These are phyloP conservation scores for Dasysyrphus tricinctus DNA, from an alignment of 2,888 invertebrate species.

Conservation along the genomic window DNA sequence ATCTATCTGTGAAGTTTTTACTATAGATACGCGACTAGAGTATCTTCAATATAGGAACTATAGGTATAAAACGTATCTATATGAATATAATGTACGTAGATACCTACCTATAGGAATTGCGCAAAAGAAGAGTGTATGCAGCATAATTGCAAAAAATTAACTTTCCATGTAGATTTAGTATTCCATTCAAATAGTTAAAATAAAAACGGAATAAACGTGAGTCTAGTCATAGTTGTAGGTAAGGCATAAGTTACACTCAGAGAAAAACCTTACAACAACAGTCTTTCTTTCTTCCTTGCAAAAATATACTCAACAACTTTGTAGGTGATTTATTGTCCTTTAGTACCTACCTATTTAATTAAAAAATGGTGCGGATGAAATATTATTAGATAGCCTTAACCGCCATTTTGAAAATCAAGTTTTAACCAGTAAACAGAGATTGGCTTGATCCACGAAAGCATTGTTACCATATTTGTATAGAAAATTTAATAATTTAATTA, in stretches of 20 bases:
- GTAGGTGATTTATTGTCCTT: no score
- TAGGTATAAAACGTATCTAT: not conserved
- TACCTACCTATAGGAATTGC: not conserved
- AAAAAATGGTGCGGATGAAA: no score
- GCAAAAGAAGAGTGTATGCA: conserved; percentile 59
- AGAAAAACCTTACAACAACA: not conserved
- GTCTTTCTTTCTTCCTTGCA: no score
- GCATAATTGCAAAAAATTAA: conserved; percentile 73
- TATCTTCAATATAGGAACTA: not conserved
- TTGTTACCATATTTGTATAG: no score
- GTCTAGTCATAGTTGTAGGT: conserved; percentile 32
- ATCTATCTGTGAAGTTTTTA: conserved; percentile 35
- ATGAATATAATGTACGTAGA: not conserved
- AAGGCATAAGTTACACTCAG: conserved; percentile 1
- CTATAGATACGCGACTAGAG: conserved; percentile 51
- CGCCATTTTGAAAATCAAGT: no score
- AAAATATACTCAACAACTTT: no score
- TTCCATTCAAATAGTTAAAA: conserved; percentile 57
- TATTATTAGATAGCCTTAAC: no score
- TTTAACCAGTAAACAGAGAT: no score
- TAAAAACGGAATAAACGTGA: conserved; percentile 47
- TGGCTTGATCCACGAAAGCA: no score
- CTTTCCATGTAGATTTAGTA: conserved; percentile 73
- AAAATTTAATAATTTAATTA: no score
- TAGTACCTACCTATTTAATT: no score